phyloP scores from a whole-genome alignment of 2,113 vertebrate species.

The Chloropsis hardwickii region DNA sequence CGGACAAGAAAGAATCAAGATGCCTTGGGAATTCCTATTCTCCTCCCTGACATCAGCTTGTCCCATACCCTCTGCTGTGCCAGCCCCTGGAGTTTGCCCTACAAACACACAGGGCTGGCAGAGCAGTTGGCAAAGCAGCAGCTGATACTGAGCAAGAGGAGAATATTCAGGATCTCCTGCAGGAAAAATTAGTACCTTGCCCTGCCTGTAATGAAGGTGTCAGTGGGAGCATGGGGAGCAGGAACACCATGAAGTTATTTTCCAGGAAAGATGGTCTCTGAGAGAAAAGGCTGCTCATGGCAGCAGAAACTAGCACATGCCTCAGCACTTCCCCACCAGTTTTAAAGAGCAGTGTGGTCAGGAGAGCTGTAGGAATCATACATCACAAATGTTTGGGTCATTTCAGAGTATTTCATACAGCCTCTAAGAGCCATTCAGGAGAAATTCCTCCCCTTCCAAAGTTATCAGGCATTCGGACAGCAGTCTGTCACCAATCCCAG shows the following conservation, averaged over 20 bases:
- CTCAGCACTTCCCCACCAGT: neutral
- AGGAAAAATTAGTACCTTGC: neutral
- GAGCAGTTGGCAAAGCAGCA: neutral
- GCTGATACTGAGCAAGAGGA: neutral
- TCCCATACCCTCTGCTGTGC: neutral
- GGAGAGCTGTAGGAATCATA: neutral
- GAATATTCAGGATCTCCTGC: neutral
- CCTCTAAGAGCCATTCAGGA: neutral
- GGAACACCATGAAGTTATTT: neutral
- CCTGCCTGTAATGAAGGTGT: neutral
- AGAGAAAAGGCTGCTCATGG: neutral
- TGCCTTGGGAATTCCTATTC: neutral
- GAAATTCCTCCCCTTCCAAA: neutral
- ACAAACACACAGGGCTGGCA: neutral
- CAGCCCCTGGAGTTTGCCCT: neutral
- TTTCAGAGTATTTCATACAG: neutral
- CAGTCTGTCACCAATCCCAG: neutral
- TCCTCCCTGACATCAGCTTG: neutral
- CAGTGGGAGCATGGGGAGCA: neutral
- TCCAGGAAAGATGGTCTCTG: neutral
- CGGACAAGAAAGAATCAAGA: neutral
- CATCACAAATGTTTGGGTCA: neutral
- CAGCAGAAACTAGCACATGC: neutral
- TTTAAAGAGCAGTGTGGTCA: neutral
- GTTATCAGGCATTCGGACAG: neutral